Conservation (phyloP, 2,113 vertebrate species). For the Spheniscus mendiculus region DNA sequence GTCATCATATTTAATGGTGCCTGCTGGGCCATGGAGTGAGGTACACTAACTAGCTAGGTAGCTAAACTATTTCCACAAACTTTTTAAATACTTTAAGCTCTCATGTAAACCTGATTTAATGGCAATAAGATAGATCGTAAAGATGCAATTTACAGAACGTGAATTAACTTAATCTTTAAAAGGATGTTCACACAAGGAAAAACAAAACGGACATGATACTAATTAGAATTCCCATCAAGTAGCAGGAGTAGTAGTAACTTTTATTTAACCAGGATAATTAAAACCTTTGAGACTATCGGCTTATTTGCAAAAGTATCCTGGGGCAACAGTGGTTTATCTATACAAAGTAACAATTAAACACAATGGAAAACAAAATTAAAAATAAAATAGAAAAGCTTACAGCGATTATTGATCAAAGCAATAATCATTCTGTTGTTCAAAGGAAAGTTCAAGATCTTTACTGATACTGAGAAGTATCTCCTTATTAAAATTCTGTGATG, state of each 20-base stretch:
- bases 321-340: neutral
- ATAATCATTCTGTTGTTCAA: neutral
- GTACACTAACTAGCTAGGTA: neutral
- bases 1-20: neutral
- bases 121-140: neutral
- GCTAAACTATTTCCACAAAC: neutral
- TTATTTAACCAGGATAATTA: conserved; percentile 60
- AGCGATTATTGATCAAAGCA: conserved; percentile 47
- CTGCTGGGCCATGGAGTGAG: neutral
- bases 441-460: neutral
- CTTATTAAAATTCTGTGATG: neutral
- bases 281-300: conserved; percentile 57
- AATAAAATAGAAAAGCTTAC: conserved; percentile 6
- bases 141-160: conserved; percentile 6
- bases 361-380: conserved; percentile 26
- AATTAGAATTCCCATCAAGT: conserved; percentile 49
- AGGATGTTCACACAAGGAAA: neutral
- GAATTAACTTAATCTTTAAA: neutral
- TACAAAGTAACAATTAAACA: neutral
- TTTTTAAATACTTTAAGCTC: neutral
- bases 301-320: conserved; percentile 24
- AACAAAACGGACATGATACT: neutral
- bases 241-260: conserved; percentile 29
- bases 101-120: neutral
- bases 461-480: neutral